A percentile compares a stretch with the other conserved stretches of the same genome.
These are phyloP conservation scores for Pampus argenteus DNA, from an alignment of 2,797 vertebrate species.

Conservation along the genomic window DNA sequence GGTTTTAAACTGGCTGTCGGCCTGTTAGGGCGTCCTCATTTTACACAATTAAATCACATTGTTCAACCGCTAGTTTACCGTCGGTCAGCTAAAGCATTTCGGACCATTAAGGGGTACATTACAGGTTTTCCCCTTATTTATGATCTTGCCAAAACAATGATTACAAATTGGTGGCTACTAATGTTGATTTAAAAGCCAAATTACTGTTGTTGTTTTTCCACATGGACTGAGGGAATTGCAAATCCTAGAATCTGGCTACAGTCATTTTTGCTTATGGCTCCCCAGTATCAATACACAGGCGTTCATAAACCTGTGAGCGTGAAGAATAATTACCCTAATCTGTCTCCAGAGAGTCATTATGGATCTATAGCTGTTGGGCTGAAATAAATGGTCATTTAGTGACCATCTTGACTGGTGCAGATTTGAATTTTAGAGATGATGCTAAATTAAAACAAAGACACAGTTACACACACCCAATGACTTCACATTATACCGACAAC, in stretches of 20 bases:
- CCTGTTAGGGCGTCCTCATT: slow-evolving; percentile 10
- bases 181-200: neutral
- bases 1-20: slow-evolving; percentile 11
- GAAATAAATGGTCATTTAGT: slow-evolving; percentile 11
- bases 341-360: slow-evolving; percentile 20
- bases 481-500: slow-evolving; percentile 78
- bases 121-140: neutral
- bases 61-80: neutral
- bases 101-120: slow-evolving; percentile 1
- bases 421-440: slow-evolving; percentile 21
- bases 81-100: slow-evolving; percentile 2
- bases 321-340: slow-evolving; percentile 9
- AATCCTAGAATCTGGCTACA: neutral
- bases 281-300: neutral
- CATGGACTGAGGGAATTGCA: neutral
- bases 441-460: slow-evolving; percentile 60
- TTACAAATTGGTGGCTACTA: neutral
- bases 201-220: slow-evolving; percentile 10
- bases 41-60: slow-evolving; percentile 16
- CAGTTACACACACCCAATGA: slow-evolving; percentile 69
- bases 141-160: neutral
- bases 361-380: neutral
- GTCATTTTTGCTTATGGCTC: slow-evolving; percentile 8
- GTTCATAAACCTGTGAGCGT: slow-evolving; percentile 2
- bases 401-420: slow-evolving; percentile 5